Base-by-base conservation (phyloP, 2,113 vertebrate species). In the Xenopus tropicalis region DNA sequence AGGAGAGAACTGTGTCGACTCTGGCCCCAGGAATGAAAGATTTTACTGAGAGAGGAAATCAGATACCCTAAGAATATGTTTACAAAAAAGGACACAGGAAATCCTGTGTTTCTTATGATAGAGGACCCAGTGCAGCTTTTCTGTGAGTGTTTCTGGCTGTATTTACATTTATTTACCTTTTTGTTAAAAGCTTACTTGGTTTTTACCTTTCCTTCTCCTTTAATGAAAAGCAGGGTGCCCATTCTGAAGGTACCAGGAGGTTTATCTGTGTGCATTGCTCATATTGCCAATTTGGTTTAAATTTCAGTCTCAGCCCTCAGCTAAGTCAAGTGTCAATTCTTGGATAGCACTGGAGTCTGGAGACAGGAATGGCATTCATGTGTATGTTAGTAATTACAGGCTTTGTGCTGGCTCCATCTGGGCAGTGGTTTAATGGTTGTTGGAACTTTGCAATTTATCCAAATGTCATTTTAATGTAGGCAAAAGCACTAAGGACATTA, bases 371-470 rank as follows among this genome's bases (percentile, higher is more conserved):
- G 25, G 65, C 13, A 62, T 62, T 75, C 66, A 67, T 61, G 44
- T 74, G 65, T 59, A 20, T 69, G 43, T 56, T 61, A 13, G 66
- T 69, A 61, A 75, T 75, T 52, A 54, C 14, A 62, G 20, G 56
- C 43, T 22, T 17, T 68, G 52, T 51, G 54, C 43, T 64, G 43
- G 42, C 67, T 74, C 72, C 72, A 74, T 74, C 72, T 74, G 72
- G 64, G 56, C 22, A 17, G 24, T 11, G 24, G 24, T 67, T 67
- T 59, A 56, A 37, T 23, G 24, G 22, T 54, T 52, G 58, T 69
- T 69, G 66, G 66, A 23, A 14, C 72, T 42, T 68, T 54, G 57
- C 57, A 62, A 54, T 62, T 61, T 52, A 57, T 74, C 65, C 56
- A 69, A 51, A 68, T 69, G 72, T 69, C 72, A 54, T 51, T 69